Evolutionary conservation across 2,797 vertebrate species (phyloP), one percentile per base, ranked within the genome.

Genomic region (Podarcis lilfordi): DNA sequence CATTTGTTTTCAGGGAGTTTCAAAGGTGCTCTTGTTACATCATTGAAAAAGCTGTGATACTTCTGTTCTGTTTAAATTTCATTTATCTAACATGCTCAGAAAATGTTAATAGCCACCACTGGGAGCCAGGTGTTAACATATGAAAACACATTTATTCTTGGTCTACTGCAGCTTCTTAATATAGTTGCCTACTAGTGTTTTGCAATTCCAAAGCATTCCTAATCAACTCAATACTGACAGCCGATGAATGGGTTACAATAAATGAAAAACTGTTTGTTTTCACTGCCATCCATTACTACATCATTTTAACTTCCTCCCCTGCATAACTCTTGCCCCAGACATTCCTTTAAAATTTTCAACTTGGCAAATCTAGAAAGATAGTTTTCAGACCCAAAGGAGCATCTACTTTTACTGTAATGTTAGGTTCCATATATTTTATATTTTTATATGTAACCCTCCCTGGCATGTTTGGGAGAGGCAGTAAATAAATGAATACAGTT

Each of bases 71-170:
- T 83, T 43, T 93, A 93, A 94, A 92, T 93, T 92, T 84, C 91
- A 86, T 95, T 92, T 94, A 93, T 94, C 93, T 92, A 91, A 93
- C 87, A 90, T 91, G 94, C 90, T 96, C 90, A 91, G 91, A 93
- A 96, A 89, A 96, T 68, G 37, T 91, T 91, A 89, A 82, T 92
- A 92, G 89, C 90, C 94, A 92, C 92, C 91, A 92, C 94, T 95
- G 82, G 90, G 32, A 88, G 88, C 83, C 59, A 88, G 86, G 82
- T 5, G 29, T 84, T 85, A 55, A 88, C 37, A 27, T 88, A 89
- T 77, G 79, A 13, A 78, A 89, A 50, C 32, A 59, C 21, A 68
- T 86, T 89, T 93, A 82, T 84, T 87, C 88, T 0, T 35, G 37
- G 94, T 93, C 64, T 55, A 59, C 93, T 92, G 75, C 29, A 91